Conservation (phyloP, 2,888 invertebrate genomes). For the Aethes cnicana region DNA sequence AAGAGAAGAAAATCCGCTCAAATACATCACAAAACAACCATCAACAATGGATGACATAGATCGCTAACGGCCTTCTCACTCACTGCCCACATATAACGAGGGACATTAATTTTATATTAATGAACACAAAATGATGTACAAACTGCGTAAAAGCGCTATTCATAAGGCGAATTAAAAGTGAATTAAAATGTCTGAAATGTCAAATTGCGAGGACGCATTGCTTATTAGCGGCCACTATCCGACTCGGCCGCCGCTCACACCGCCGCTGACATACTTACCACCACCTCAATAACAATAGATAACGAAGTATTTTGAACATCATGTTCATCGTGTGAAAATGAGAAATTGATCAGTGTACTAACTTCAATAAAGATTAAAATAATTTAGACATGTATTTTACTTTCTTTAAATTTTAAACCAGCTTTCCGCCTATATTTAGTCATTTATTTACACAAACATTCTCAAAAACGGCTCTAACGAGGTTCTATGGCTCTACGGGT, state of each 20-base stretch:
- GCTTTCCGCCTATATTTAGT: too few species aligned
- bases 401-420: too few species aligned
- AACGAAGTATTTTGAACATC: too few species aligned
- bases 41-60: slow-evolving; percentile 39
- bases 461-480: too few species aligned
- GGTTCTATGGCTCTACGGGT: too few species aligned
- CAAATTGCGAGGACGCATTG: slow-evolving; percentile 72
- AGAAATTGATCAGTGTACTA: too few species aligned
- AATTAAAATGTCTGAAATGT: slow-evolving; percentile 79
- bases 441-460: too few species aligned
- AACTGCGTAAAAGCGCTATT: slow-evolving; percentile 77
- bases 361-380: too few species aligned
- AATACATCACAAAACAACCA: slow-evolving; percentile 22
- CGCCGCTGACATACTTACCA: too few species aligned
- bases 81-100: slow-evolving; percentile 65
- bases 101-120: slow-evolving; percentile 71
- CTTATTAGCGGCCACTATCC: slow-evolving; percentile 56
- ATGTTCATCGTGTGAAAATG: too few species aligned
- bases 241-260: slow-evolving; percentile 45
- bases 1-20: slow-evolving; percentile 24
- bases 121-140: slow-evolving; percentile 75
- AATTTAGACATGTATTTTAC: too few species aligned
- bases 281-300: too few species aligned
- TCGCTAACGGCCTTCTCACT: slow-evolving; percentile 56
- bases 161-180: slow-evolving; percentile 74